These are phyloP conservation scores for Astreopora myriophthalma DNA, from an alignment of 64 coral and sea anemone species.

Conservation along the genomic window DNA sequence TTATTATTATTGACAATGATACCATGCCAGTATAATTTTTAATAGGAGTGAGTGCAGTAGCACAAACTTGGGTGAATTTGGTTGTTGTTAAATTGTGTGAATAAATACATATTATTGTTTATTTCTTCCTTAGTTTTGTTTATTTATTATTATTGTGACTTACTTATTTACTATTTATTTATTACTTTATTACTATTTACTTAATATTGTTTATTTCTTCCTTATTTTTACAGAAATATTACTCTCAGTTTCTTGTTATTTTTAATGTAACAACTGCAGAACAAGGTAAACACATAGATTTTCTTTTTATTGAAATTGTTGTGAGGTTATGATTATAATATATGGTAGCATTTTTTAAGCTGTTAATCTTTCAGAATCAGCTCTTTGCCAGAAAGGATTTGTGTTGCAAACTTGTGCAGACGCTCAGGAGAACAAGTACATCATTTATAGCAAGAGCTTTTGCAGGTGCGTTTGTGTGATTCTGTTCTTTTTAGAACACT, in stretches of 20 bases:
- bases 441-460: slow-evolving; percentile 84
- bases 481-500: too few relatives aligned
- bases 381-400: slow-evolving; percentile 89
- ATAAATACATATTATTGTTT: too few relatives aligned
- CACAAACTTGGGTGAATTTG: too few relatives aligned
- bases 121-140: too few relatives aligned
- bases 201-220: background rate
- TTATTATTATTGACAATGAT: too few relatives aligned
- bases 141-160: too few relatives aligned
- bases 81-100: too few relatives aligned
- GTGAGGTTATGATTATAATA: background rate
- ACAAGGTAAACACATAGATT: too few relatives aligned
- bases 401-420: slow-evolving; percentile 43
- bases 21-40: too few relatives aligned
- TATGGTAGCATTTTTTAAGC: background rate
- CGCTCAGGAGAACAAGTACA: slow-evolving; percentile 68
- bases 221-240: slow-evolving; percentile 49
- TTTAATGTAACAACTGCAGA: slow-evolving; percentile 72
- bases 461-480: slow-evolving; percentile 66
- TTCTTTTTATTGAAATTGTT: too few relatives aligned
- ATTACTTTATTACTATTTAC: background rate
- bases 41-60: too few relatives aligned
- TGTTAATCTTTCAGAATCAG: slow-evolving; percentile 43
- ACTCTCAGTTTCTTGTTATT: slow-evolving; percentile 75
- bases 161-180: background rate